Percentiles rank a stretch among this genome's conserved stretches.
These are phyloP conservation scores for Globodera ellingtonae DNA, from an alignment of 1,140 invertebrate species.

Conservation along the genomic window DNA sequence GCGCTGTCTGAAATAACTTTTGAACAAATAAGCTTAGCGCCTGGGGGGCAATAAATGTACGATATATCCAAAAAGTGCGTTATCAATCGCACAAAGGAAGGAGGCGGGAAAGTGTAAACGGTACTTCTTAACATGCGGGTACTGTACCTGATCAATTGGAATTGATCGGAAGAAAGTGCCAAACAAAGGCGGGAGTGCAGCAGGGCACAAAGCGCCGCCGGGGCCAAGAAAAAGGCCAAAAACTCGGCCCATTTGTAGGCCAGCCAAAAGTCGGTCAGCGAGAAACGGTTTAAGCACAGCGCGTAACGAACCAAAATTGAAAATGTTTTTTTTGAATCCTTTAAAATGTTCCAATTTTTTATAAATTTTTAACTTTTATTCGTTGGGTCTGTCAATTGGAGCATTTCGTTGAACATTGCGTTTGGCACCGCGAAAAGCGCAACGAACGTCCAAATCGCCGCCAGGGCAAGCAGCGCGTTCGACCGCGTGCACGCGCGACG, in stretches of 20 bases:
- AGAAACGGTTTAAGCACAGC: slow-evolving; percentile 37
- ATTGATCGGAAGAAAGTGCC: slow-evolving; percentile 54
- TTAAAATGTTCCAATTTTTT: too few species aligned
- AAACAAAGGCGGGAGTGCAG: slow-evolving; percentile 45
- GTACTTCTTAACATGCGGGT: too few species aligned
- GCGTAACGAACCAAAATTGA: neutral
- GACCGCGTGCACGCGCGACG: slow-evolving; percentile 47
- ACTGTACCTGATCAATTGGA: slow-evolving; percentile 16
- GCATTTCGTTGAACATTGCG: slow-evolving; percentile 40
- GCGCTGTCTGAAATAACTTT: too few species aligned
- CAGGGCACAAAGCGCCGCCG: slow-evolving; percentile 47
- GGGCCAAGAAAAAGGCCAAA: slow-evolving; percentile 46
- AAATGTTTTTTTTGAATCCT: too few species aligned
- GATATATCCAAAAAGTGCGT: too few species aligned
- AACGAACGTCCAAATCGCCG: slow-evolving; percentile 41
- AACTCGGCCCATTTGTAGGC: slow-evolving; percentile 55
- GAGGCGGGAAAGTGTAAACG: too few species aligned
- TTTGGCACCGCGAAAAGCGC: slow-evolving; percentile 50
- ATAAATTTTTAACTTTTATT: neutral
- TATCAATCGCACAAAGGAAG: too few species aligned
- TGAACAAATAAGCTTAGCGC: too few species aligned
- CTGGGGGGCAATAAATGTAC: too few species aligned
- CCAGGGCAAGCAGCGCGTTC: slow-evolving; percentile 48
- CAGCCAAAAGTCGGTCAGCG: slow-evolving; percentile 40
- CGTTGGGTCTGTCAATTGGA: slow-evolving; percentile 7